These are phyloP conservation scores for Osmerus eperlanus DNA, from an alignment of 2,113 vertebrate species.

Conservation along the genomic window DNA sequence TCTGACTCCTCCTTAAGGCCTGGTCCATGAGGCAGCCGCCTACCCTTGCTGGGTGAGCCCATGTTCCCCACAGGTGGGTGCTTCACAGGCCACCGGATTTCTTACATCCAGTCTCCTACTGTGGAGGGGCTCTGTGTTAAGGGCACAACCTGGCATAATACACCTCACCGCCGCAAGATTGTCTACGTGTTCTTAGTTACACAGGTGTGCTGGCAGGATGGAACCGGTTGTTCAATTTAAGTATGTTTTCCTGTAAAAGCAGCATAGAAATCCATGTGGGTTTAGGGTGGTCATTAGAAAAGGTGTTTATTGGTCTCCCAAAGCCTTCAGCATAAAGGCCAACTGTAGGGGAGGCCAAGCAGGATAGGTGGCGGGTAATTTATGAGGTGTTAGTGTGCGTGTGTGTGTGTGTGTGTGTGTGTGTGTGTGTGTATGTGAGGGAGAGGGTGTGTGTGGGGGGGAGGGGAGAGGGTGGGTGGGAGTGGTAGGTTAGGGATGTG, in stretches of 20 bases:
- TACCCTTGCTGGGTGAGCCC: constrained; percentile 33
- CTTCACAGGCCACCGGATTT: constrained; percentile 17
- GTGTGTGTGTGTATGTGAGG: neutral
- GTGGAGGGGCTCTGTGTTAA: neutral
- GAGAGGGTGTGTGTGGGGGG: neutral
- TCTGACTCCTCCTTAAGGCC: constrained; percentile 23
- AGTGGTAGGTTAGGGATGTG: neutral
- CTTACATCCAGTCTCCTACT: neutral
- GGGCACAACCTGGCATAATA: too few relatives aligned
- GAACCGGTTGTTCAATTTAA: too few relatives aligned
- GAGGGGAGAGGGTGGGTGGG: neutral
- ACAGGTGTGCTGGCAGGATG: too few relatives aligned
- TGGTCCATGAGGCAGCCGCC: constrained; percentile 36
- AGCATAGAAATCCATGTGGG: neutral
- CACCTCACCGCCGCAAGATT: too few relatives aligned
- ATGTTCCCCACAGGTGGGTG: constrained; percentile 56
- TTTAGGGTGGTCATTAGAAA: neutral
- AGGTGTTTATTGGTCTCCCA: constrained; percentile 1
- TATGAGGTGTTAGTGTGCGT: neutral
- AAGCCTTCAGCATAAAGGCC: neutral
- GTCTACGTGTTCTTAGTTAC: too few relatives aligned
- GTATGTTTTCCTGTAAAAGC: neutral
- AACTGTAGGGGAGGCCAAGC: neutral
- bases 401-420: neutral
- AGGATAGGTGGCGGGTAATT: neutral